These are phyloP conservation scores for Tetragnatha versicolor DNA, from an alignment of 1,140 invertebrate genomes.

Conservation along the genomic window DNA sequence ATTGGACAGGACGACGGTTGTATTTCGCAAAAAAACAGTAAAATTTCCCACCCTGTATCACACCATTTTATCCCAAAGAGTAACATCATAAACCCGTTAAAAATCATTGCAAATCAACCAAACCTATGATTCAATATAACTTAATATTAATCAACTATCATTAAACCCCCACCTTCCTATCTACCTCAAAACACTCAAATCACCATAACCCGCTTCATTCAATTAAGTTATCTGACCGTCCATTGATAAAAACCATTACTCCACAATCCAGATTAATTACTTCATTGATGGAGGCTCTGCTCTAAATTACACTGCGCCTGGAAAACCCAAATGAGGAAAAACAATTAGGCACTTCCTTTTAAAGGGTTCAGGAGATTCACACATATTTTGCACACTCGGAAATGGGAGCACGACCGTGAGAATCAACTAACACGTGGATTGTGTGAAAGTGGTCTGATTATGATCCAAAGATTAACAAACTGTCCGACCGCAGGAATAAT, in stretches of 20 bases:
- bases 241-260: neutral
- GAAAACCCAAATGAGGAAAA: neutral
- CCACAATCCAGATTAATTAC: neutral
- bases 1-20: too few relatives aligned
- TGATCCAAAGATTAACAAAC: neutral
- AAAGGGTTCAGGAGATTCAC: neutral
- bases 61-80: too few relatives aligned
- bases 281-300: neutral
- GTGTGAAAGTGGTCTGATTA: neutral
- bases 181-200: too few relatives aligned
- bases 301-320: neutral
- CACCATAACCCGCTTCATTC: too few relatives aligned
- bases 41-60: too few relatives aligned
- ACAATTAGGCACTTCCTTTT: too few relatives aligned
- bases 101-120: too few relatives aligned
- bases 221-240: neutral
- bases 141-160: too few relatives aligned
- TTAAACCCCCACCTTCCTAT: too few relatives aligned
- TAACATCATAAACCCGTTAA: too few relatives aligned
- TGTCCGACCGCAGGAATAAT: neutral
- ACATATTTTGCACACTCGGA: neutral
- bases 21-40: too few relatives aligned
- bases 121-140: too few relatives aligned
- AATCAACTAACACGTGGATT: neutral
- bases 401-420: neutral